Base-by-base conservation (phyloP, 2,797 vertebrate species). In the Onychomys leucogaster region DNA sequence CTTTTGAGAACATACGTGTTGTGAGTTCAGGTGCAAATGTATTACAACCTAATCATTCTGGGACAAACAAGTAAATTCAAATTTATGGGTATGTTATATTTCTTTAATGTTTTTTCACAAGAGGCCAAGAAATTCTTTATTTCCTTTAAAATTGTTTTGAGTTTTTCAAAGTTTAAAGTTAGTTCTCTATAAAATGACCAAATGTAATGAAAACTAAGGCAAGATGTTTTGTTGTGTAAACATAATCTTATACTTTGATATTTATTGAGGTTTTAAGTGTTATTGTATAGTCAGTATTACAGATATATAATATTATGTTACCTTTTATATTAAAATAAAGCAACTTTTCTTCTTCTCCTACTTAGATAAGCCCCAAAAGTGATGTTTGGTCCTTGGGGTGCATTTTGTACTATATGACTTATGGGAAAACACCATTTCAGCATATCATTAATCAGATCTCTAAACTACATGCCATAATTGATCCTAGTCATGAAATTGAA, bases 371-470 rank as follows among this genome's bases (percentile, higher is more conserved):
- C 95, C 99, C 99, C 5, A 99, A 99, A 98, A 99, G 99, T 65
- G 99, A 99, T 25, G 99, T 99, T 73, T 99, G 99, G 99, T 99
- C 99, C 6, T 98, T 99, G 75, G 99, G 99, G 27, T 99, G 99
- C 95, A 99, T 99, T 98, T 98, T 99, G 94, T 99, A 99, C 97
- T 99, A 98, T 80, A 99, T 99, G 99, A 99, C 99, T 2, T 99
- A 99, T 0, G 99, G 99, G 73, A 99, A 99, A 98, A 99, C 99
- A 91, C 99, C 99, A 0, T 99, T 99, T 98, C 99, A 99, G 96
- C 99, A 99, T 97, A 99, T 99, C 98, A 99, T 99, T 96, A 99
- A 99, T 98, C 99, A 99, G 96, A 99, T 99, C 82, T 98, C 98
- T 96, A 99, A 99, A 97, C 98, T 99, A 85, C 99, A 99, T 57